Evolutionary conservation across 2,888 invertebrate genomes (phyloP).

Genomic region (Caenorhabditis afra): DNA sequence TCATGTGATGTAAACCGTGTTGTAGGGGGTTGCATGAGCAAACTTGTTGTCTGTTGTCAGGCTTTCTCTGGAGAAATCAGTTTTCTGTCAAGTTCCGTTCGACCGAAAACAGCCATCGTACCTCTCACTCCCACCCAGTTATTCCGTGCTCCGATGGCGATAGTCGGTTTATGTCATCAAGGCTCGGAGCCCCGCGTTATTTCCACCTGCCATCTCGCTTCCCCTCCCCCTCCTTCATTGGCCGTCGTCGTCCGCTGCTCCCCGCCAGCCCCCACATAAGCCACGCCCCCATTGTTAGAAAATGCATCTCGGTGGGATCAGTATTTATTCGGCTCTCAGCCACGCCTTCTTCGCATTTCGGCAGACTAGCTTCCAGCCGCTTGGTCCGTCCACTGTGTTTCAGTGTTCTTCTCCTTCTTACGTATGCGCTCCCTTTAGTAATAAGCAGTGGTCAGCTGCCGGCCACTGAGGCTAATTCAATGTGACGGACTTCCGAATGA

Average conservation of each 20-base stretch:
- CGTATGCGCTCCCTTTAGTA: background rate
- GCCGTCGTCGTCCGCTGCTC: slow-evolving; percentile 26
- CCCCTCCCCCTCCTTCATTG: slow-evolving; percentile 4
- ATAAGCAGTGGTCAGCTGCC: background rate
- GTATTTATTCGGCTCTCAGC: slow-evolving; percentile 53
- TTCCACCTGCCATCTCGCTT: slow-evolving; percentile 31
- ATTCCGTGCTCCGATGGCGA: background rate
- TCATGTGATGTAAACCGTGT: background rate
- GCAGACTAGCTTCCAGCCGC: background rate
- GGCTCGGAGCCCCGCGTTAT: background rate
- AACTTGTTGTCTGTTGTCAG: background rate
- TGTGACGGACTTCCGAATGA: slow-evolving; percentile 27
- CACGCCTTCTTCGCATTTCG: slow-evolving; percentile 43
- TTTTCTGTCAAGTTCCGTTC: background rate
- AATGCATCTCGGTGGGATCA: slow-evolving; percentile 46
- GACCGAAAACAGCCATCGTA: background rate
- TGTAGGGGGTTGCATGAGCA: background rate
- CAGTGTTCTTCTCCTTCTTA: slow-evolving; percentile 1
- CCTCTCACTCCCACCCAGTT: background rate
- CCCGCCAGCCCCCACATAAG: slow-evolving; percentile 28
- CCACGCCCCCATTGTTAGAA: slow-evolving; percentile 60
- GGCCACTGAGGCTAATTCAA: slow-evolving; percentile 41
- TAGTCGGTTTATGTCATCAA: background rate
- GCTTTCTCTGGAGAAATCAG: background rate
- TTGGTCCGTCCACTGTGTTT: background rate